These are phyloP conservation scores for Ellobium chinense DNA, from an alignment of 2,888 invertebrate species.

Conservation along the genomic window DNA sequence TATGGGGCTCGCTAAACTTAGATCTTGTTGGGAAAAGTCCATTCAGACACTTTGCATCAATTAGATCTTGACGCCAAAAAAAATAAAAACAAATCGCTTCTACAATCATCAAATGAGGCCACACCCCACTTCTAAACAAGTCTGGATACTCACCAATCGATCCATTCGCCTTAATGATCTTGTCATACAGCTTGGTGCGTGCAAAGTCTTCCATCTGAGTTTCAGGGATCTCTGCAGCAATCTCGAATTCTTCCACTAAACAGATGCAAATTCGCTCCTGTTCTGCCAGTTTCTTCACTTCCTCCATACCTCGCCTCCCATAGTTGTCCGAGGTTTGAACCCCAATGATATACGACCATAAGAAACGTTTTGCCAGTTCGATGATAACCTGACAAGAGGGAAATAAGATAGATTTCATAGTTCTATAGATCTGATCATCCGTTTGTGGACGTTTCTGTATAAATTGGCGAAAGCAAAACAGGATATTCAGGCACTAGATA, in stretches of 20 bases:
- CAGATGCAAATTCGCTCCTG: slow-evolving; percentile 32
- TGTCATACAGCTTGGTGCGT: neutral
- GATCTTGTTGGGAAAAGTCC: too few species aligned
- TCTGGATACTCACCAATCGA: neutral
- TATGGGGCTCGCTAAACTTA: too few species aligned
- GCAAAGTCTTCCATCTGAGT: neutral
- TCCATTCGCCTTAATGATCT: neutral
- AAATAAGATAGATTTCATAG: too few species aligned
- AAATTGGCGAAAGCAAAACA: too few species aligned
- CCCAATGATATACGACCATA: slow-evolving; percentile 65
- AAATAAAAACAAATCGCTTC: too few species aligned
- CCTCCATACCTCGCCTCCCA: slow-evolving; percentile 50
- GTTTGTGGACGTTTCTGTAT: too few species aligned
- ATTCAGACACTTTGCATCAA: too few species aligned
- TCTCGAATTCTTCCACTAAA: neutral
- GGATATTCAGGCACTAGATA: too few species aligned
- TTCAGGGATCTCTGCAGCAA: neutral
- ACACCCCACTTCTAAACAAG: too few species aligned
- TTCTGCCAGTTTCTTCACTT: neutral
- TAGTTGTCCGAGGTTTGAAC: slow-evolving; percentile 63
- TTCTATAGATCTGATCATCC: too few species aligned
- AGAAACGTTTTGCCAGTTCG: slow-evolving; percentile 53
- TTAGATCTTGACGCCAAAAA: too few species aligned
- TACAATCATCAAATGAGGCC: too few species aligned
- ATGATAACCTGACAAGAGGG: slow-evolving; percentile 39